These are phyloP conservation scores for Cricetomys ansorgei DNA, from an alignment of 2,113 vertebrate genomes.

Conservation along the genomic window DNA sequence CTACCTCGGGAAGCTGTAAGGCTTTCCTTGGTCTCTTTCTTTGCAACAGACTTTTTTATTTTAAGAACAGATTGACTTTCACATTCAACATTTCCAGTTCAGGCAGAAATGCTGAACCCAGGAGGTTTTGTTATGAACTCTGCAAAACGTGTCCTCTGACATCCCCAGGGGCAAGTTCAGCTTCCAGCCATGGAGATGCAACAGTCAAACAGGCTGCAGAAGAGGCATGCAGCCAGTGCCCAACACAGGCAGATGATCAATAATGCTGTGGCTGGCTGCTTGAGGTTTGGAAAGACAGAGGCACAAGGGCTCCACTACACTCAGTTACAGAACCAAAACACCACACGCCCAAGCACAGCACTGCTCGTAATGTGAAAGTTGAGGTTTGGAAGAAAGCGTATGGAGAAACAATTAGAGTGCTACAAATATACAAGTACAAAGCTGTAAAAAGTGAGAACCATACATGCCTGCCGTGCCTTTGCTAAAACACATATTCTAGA, in stretches of 20 bases:
- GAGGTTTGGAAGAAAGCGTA: neutral
- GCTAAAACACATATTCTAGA: neutral
- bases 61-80: constrained; percentile 51
- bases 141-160: constrained; percentile 5
- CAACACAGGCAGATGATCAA: neutral
- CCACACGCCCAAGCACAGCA: neutral
- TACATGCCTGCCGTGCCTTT: neutral
- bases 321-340: neutral
- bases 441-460: neutral
- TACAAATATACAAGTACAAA: neutral
- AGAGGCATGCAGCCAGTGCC: neutral
- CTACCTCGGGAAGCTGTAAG: constrained; percentile 7
- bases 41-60: constrained; percentile 55
- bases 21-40: constrained; percentile 24
- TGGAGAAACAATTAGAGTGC: neutral
- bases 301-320: neutral
- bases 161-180: neutral
- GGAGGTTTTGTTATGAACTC: constrained; percentile 26
- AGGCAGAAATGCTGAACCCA: neutral
- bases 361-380: neutral
- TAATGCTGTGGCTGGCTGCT: neutral
- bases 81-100: constrained; percentile 49
- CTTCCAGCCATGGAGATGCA: neutral
- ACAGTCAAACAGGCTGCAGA: neutral
- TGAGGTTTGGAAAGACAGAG: neutral